These are phyloP conservation scores for Pardalotus punctatus DNA, from an alignment of 2,113 vertebrate species.

Conservation along the genomic window DNA sequence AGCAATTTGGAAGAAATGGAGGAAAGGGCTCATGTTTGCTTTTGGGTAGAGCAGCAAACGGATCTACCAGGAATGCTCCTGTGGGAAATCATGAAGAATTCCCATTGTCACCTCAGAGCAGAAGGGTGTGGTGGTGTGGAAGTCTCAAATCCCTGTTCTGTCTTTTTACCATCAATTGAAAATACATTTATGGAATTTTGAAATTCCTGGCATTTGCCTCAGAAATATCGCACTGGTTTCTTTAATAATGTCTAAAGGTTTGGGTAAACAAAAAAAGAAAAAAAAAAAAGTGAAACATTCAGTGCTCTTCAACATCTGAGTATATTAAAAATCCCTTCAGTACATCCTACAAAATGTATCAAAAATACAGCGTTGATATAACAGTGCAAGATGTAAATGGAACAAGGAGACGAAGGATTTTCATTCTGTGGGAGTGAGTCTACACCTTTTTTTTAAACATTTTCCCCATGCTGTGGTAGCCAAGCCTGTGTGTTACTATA, in stretches of 20 bases:
- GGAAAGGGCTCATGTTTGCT: background rate
- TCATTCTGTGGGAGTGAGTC: background rate
- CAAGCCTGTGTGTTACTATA: background rate
- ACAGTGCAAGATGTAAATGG: background rate
- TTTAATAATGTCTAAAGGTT: conserved; percentile 28
- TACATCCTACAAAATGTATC: background rate
- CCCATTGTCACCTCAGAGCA: background rate
- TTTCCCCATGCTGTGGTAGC: background rate
- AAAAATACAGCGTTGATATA: background rate
- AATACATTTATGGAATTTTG: background rate
- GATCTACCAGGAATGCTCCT: background rate
- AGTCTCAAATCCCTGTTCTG: background rate
- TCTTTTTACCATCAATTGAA: background rate
- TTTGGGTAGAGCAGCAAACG: background rate
- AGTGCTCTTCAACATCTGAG: background rate
- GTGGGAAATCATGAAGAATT: background rate
- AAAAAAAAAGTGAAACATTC: background rate
- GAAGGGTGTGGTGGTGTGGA: background rate
- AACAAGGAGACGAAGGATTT: background rate
- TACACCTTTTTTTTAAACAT: background rate
- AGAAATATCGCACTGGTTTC: background rate
- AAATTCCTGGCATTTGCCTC: conserved; percentile 19
- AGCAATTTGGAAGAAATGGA: background rate
- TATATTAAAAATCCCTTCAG: conserved; percentile 4
- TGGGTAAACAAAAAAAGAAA: background rate